Percentiles rank a stretch among this genome's conserved stretches.
Conservation (phyloP, 2,797 vertebrate species). For the Nyctibius grandis region DNA sequence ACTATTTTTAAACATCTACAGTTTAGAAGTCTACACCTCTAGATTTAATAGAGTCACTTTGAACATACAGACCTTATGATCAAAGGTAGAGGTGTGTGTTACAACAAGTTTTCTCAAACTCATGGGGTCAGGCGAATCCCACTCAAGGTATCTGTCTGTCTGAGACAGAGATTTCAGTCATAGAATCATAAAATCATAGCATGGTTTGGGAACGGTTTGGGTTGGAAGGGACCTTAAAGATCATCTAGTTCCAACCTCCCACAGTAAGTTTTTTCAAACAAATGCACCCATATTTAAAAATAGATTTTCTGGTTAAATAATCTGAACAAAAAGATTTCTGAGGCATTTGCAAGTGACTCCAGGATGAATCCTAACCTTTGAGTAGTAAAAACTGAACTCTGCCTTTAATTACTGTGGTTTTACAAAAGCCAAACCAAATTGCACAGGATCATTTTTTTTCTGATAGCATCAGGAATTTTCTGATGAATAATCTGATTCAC, state of each 20-base stretch:
- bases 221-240: too few species aligned
- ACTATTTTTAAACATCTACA: neutral
- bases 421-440: neutral
- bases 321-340: neutral
- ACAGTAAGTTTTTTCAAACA: neutral
- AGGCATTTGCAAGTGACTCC: neutral
- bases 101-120: neutral
- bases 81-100: neutral
- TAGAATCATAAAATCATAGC: too few species aligned
- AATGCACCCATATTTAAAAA: neutral
- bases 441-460: neutral
- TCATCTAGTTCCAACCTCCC: too few species aligned
- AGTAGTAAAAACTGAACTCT: neutral
- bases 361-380: neutral
- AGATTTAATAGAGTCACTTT: neutral
- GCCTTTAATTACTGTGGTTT: neutral
- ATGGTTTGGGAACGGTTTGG: too few species aligned
- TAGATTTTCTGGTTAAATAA: neutral
- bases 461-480: neutral
- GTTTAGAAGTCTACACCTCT: neutral
- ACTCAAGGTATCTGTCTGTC: neutral
- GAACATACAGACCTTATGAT: neutral
- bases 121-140: neutral
- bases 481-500: neutral
- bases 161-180: neutral